Conservation (phyloP, 2,888 invertebrate species). For the Erannis defoliaria region DNA sequence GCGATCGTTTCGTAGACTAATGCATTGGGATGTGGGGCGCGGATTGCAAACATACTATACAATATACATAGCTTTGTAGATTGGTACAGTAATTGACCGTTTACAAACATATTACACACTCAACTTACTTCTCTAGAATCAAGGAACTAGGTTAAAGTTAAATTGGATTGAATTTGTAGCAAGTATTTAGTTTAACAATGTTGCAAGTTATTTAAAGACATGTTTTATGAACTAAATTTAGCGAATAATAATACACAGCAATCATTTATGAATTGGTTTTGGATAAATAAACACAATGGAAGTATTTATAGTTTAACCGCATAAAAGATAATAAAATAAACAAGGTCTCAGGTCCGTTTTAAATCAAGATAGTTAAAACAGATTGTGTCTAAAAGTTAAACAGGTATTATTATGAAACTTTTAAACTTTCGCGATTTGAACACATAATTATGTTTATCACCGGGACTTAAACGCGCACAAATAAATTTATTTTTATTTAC, state of each 20-base stretch:
- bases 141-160: not conserved
- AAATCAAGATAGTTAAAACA: not conserved
- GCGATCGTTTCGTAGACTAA: slow-evolving; percentile 36
- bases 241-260: not conserved
- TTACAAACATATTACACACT: not conserved
- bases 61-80: not conserved
- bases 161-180: not conserved
- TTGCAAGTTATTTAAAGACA: not conserved
- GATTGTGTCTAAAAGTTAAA: not conserved
- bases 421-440: too few species aligned
- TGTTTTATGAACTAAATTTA: not conserved
- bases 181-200: not conserved
- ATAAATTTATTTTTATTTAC: too few species aligned
- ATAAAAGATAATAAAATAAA: not conserved
- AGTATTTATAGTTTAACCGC: not conserved
- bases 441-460: too few species aligned
- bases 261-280: not conserved
- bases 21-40: slow-evolving; percentile 44
- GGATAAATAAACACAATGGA: not conserved
- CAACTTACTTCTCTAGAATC: not conserved
- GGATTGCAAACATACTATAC: slow-evolving; percentile 2
- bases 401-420: too few species aligned
- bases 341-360: not conserved
- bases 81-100: slow-evolving; percentile 17
- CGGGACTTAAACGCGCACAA: too few species aligned